phyloP scores from a whole-genome alignment of 2,888 invertebrate genomes.

The Calameuta filiformis region DNA sequence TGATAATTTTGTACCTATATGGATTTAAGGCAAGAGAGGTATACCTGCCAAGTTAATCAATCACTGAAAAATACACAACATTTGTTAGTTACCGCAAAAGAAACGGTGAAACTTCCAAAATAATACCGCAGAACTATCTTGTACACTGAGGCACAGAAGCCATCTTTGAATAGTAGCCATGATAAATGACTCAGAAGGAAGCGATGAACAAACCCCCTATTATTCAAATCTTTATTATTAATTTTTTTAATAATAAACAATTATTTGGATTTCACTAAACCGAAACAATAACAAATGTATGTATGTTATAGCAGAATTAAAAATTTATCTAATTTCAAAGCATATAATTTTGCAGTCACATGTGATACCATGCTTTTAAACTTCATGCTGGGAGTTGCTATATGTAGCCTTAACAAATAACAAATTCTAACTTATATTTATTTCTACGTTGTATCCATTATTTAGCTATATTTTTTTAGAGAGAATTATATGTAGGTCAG shows the following conservation, averaged over 20 bases:
- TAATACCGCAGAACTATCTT: neutral
- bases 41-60: slow-evolving; percentile 1
- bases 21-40: neutral
- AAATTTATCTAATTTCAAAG: neutral
- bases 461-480: neutral
- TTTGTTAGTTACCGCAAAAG: neutral
- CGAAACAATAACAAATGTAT: neutral
- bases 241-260: neutral
- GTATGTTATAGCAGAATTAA: neutral
- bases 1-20: neutral
- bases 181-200: neutral
- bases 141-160: neutral
- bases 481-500: neutral
- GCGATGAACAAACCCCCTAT: neutral
- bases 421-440: neutral
- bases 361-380: neutral
- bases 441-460: neutral
- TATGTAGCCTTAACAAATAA: neutral
- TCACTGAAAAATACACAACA: slow-evolving; percentile 2
- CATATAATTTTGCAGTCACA: neutral
- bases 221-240: neutral
- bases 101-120: neutral
- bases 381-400: neutral
- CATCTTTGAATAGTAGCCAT: neutral
- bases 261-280: neutral